Conservation (phyloP, 1,140 invertebrate species). For the Ladona fulva region DNA sequence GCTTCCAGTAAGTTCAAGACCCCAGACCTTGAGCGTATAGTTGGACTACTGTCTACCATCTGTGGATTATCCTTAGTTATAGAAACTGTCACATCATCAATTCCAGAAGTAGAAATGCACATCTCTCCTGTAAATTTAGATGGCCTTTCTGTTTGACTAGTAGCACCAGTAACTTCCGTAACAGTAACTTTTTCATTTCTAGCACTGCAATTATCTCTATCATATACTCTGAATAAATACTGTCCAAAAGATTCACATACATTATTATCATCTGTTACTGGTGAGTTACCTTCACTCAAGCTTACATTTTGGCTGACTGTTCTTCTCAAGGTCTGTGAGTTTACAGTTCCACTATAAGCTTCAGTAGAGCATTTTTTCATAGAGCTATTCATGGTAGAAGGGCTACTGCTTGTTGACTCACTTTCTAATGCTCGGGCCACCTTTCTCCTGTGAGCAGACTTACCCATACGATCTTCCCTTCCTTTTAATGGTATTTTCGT, state of each 20-base stretch:
- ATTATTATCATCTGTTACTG: too few species aligned
- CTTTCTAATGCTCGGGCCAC: not conserved
- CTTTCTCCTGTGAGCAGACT: not conserved
- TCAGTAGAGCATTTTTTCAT: not conserved
- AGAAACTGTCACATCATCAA: not conserved
- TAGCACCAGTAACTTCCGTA: not conserved
- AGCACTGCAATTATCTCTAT: too few species aligned
- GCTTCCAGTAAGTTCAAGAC: not conserved
- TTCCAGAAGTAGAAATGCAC: not conserved
- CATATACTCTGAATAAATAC: too few species aligned
- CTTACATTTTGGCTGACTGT: too few species aligned
- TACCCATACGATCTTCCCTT: not conserved
- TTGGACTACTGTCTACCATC: not conserved
- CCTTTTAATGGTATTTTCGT: not conserved
- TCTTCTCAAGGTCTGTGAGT: too few species aligned
- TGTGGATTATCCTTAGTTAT: not conserved
- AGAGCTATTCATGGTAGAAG: not conserved
- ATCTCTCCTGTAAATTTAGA: not conserved
- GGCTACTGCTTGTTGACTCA: not conserved
- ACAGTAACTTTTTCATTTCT: too few species aligned
- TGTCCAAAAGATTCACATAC: too few species aligned
- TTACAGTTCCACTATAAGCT: not conserved
- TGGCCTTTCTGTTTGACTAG: not conserved
- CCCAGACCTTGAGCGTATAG: not conserved
- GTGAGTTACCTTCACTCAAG: too few species aligned